Percentiles rank a stretch among this genome's conserved stretches.
These are phyloP conservation scores for Drosophila paramelanica DNA, from an alignment of 2,888 invertebrate species.

Conservation along the genomic window DNA sequence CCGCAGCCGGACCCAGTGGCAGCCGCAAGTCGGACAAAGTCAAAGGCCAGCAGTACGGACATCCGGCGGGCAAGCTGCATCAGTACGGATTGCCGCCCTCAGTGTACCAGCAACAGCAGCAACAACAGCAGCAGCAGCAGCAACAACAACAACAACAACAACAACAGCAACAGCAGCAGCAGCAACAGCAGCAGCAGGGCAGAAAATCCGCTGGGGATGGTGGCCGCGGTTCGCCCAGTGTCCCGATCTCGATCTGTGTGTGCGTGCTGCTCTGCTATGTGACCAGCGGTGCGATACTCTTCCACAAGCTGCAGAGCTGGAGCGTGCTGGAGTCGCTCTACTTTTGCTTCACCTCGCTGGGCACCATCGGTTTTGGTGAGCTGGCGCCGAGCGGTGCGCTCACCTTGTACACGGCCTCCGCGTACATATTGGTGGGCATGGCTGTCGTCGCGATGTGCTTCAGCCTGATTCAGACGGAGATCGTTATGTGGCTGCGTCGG, in stretches of 20 bases:
- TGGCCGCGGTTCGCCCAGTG: constrained; percentile 81
- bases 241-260: constrained; percentile 94
- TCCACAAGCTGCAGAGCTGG: constrained; percentile 96
- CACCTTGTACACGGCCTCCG: constrained; percentile 91
- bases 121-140: constrained; percentile 33
- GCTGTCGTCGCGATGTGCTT: constrained; percentile 95
- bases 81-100: constrained; percentile 69
- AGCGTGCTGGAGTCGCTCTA: constrained; percentile 93
- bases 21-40: constrained; percentile 58
- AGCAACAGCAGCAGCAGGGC: constrained; percentile 32
- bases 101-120: constrained; percentile 50
- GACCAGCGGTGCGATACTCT: constrained; percentile 94
- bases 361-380: constrained; percentile 94
- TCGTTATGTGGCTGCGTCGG: constrained; percentile 85
- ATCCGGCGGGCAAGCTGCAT: constrained; percentile 48
- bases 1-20: constrained; percentile 34
- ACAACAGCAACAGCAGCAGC: constrained; percentile 39
- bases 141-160: constrained; percentile 47
- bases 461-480: constrained; percentile 93
- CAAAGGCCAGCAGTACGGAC: constrained; percentile 45
- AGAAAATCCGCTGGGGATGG: constrained; percentile 22
- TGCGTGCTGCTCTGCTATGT: constrained; percentile 94
- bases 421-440: constrained; percentile 93
- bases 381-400: constrained; percentile 89
- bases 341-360: constrained; percentile 91